Conservation (phyloP, 2,888 invertebrate genomes). For the Eumerus sabulonum region DNA sequence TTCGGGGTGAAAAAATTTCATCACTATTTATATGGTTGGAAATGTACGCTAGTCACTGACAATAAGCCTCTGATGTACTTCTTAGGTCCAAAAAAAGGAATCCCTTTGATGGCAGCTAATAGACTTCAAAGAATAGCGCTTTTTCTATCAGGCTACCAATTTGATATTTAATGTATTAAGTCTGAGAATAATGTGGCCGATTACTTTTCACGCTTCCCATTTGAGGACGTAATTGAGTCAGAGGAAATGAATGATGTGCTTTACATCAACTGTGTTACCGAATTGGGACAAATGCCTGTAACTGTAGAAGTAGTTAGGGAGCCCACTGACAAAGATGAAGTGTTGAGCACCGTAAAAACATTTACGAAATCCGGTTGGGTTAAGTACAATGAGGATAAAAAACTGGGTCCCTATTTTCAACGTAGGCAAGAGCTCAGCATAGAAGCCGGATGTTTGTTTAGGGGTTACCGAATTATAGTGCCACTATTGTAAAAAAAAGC, state of each 20-base stretch:
- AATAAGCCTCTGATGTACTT: slow-evolving; percentile 26
- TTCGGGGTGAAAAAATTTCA: slow-evolving; percentile 75
- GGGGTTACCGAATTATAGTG: background rate
- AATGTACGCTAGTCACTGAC: slow-evolving; percentile 17
- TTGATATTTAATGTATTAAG: background rate
- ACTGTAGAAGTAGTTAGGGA: background rate
- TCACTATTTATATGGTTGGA: slow-evolving; percentile 31
- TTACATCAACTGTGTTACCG: background rate
- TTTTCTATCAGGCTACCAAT: background rate
- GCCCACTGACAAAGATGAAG: background rate
- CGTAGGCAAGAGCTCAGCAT: background rate
- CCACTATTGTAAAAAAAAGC: no score
- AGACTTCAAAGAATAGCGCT: slow-evolving; percentile 18
- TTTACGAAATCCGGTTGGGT: background rate
- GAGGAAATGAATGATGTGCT: background rate
- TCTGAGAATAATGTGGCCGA: background rate
- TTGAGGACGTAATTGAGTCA: background rate
- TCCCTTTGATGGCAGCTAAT: slow-evolving; percentile 71
- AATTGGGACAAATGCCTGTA: background rate
- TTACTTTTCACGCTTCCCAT: background rate
- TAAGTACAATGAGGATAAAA: background rate
- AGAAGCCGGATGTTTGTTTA: background rate
- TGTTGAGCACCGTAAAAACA: background rate
- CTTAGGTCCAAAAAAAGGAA: slow-evolving; percentile 68
- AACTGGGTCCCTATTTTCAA: background rate